phyloP scores from a whole-genome alignment of 2,113 vertebrate genomes.

The Colistium nudipinnis region DNA sequence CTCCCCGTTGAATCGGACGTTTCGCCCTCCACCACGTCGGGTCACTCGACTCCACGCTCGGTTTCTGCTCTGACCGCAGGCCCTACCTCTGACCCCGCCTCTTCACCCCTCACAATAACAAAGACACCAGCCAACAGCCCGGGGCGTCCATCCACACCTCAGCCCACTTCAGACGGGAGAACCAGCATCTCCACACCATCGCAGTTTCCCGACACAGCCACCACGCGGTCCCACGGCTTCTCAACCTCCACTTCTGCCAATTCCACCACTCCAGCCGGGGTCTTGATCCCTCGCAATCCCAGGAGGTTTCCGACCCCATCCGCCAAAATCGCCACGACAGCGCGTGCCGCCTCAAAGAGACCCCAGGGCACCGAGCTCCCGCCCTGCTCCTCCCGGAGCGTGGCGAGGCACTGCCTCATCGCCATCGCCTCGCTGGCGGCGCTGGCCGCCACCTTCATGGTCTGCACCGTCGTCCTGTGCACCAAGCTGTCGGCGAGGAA shows the following conservation, averaged over 20 bases:
- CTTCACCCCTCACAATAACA: background rate
- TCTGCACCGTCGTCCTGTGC: conserved; percentile 83
- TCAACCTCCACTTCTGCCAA: accelerated
- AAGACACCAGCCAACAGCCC: background rate
- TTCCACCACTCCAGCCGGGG: conserved; percentile 19
- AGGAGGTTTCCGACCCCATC: background rate
- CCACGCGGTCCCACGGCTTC: background rate
- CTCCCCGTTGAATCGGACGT: conserved; percentile 2
- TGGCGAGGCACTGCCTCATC: conserved; percentile 82
- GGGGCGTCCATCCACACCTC: background rate
- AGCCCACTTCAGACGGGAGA: background rate
- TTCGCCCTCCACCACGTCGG: conserved; percentile 7
- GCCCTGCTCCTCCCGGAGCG: conserved; percentile 27
- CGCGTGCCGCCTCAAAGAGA: background rate
- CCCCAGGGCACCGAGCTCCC: background rate
- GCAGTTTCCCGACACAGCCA: background rate
- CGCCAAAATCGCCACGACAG: background rate
- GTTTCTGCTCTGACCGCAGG: background rate
- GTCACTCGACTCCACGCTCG: background rate
- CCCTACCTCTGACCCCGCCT: background rate
- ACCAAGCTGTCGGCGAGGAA: conserved; percentile 80
- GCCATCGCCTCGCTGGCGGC: conserved; percentile 82
- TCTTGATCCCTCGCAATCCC: background rate
- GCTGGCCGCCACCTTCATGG: conserved; percentile 85
- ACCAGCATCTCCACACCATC: background rate